Base-by-base conservation (phyloP, 2,888 invertebrate species). In the Andrena hattorfiana region DNA sequence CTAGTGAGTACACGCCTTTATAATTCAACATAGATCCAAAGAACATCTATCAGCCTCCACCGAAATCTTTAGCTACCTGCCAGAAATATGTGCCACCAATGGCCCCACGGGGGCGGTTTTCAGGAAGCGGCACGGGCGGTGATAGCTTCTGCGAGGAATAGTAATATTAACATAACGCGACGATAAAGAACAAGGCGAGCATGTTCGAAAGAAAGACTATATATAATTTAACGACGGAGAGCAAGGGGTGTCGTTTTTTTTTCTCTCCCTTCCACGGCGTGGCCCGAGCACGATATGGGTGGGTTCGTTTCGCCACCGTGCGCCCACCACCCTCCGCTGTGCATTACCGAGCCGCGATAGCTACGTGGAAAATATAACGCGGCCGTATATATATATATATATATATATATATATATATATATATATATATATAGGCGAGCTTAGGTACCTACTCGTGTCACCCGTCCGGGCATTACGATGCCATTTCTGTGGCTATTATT, bases 91-190 rank as follows among this genome's bases (percentile, higher is more conserved):
- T 42, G 42, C 42, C 42, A 42, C 16, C 16, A 42, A 16, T 16
- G 42, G 42, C 42, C 42, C 42, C 16, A 16, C 4, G 1, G 42
- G 13, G 42, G 42, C 13, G 42, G 42, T 13, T 42, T 42, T 42
- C n/a, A 63, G 62, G 77, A 77, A 69, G 13, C 16, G 8, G 10
- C 28, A 26, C 56, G 10, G 26, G 20, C 16, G 10, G 73, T 54
- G 68, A 54, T 49, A 67, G 64, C 42, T 67, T 64, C 75, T 77
- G 78, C 78, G 42, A 66, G 54, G 79, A 83, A 83, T 85, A 87
- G 89, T 90, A 91, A 92, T 91, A 92, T 92, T 91, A 92, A 88
- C 92, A 92, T 92, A 91, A 91, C 87, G 60, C 78, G 80, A 83
- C 92, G 84, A 91, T 92, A 92, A 92, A 91, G 86, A 87, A 90